Percentiles rank a stretch among this genome's conserved stretches.
phyloP scores from a whole-genome alignment of 2,888 invertebrate species.

The Leptopterna dolabrata region DNA sequence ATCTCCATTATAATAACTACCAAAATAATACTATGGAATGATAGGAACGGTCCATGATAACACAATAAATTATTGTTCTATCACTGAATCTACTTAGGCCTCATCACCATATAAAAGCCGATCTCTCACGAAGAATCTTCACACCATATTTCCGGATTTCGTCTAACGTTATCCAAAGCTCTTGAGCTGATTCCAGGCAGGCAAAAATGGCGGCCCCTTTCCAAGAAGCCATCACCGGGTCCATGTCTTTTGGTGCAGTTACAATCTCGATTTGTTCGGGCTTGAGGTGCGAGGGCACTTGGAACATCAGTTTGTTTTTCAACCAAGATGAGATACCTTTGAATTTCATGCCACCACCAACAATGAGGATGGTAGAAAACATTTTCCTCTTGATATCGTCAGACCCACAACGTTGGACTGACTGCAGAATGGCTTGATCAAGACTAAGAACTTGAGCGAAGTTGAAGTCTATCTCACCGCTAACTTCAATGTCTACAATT shows the following conservation, averaged over 20 bases:
- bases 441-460: slow-evolving; percentile 76
- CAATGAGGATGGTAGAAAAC: slow-evolving; percentile 91
- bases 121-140: slow-evolving; percentile 86
- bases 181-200: slow-evolving; percentile 91
- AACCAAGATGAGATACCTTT: slow-evolving; percentile 87
- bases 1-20: too few species aligned
- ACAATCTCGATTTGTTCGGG: slow-evolving; percentile 87
- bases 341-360: slow-evolving; percentile 92
- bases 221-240: slow-evolving; percentile 89
- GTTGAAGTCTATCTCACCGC: slow-evolving; percentile 50
- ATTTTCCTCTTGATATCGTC: slow-evolving; percentile 93
- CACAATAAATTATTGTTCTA: too few species aligned
- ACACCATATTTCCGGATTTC: slow-evolving; percentile 92
- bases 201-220: slow-evolving; percentile 95
- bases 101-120: slow-evolving; percentile 86
- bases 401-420: slow-evolving; percentile 86
- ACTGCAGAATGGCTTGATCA: slow-evolving; percentile 90
- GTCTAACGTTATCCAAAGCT: slow-evolving; percentile 86
- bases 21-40: background rate
- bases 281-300: slow-evolving; percentile 18
- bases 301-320: slow-evolving; percentile 74
- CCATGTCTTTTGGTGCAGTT: slow-evolving; percentile 91
- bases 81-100: background rate
- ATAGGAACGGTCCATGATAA: background rate
- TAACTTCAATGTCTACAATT: slow-evolving; percentile 57